phyloP scores from a whole-genome alignment of 2,113 vertebrate genomes.

The Pelecanus crispus region DNA sequence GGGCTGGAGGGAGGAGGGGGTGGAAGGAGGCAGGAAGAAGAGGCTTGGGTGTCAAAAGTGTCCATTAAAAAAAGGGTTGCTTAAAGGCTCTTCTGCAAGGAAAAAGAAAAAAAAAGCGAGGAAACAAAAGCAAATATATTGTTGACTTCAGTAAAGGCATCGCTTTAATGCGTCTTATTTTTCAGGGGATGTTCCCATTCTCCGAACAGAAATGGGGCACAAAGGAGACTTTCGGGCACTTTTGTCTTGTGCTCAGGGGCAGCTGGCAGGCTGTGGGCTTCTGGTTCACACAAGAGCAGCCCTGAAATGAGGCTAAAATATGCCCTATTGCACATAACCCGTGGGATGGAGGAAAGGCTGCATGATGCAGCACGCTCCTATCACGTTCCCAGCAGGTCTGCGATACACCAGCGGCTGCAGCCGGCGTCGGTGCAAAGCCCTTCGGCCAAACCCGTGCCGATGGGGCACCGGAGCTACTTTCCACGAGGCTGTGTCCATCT shows the following conservation, averaged over 20 bases:
- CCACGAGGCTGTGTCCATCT: background rate
- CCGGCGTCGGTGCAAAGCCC: rapidly evolving
- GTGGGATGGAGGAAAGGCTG: background rate
- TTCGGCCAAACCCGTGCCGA: background rate
- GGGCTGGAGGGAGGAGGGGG: background rate
- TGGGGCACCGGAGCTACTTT: background rate
- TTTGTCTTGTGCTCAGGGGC: background rate
- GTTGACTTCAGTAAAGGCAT: background rate
- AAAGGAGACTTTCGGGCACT: background rate
- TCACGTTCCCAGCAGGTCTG: background rate
- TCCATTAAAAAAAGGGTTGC: background rate
- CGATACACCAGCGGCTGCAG: rapidly evolving
- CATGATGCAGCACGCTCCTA: rapidly evolving
- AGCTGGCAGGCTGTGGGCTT: background rate
- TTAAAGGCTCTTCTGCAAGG: background rate
- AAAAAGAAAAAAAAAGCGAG: background rate
- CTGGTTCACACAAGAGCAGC: background rate
- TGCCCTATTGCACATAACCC: background rate
- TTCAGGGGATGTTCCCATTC: background rate
- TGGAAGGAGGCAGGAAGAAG: background rate
- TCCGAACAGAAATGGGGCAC: background rate
- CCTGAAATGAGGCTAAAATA: background rate
- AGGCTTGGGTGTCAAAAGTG: background rate
- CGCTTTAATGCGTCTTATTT: rapidly evolving
- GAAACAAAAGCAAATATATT: background rate